These are phyloP conservation scores for Cuculus canorus DNA, from an alignment of 2,797 vertebrate genomes.

Conservation along the genomic window DNA sequence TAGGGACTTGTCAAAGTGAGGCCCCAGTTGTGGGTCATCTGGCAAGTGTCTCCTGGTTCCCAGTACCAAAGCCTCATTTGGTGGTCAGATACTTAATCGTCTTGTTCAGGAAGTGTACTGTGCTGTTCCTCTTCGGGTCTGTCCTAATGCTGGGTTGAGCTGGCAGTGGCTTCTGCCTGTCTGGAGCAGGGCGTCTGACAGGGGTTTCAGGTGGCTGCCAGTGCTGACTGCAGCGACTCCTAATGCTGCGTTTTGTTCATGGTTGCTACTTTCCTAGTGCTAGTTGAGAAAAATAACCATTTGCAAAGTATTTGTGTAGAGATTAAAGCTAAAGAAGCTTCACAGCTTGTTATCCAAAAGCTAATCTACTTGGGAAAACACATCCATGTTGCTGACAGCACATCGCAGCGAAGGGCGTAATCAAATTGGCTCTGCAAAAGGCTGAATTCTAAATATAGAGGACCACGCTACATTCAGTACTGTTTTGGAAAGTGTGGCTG, in stretches of 20 bases:
- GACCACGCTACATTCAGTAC: background rate
- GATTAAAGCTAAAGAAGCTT: background rate
- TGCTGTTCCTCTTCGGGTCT: too few relatives aligned
- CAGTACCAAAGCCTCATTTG: too few relatives aligned
- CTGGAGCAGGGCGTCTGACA: background rate
- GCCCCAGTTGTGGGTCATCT: too few relatives aligned
- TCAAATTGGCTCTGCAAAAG: background rate
- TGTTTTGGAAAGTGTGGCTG: conserved; percentile 52
- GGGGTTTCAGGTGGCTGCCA: background rate
- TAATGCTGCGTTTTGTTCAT: accelerated
- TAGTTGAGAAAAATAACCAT: accelerated
- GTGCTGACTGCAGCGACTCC: background rate
- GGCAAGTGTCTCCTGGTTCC: too few relatives aligned
- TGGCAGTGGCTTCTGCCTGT: background rate
- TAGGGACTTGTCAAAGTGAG: too few relatives aligned
- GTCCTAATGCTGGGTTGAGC: too few relatives aligned
- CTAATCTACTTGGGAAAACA: background rate
- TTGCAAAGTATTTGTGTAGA: accelerated
- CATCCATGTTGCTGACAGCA: background rate
- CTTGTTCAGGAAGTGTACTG: too few relatives aligned
- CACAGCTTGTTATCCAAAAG: background rate
- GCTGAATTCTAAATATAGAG: conserved; percentile 29
- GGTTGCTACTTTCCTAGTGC: background rate
- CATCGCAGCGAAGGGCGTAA: background rate
- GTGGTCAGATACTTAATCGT: too few relatives aligned